Conservation (phyloP, 2,888 invertebrate genomes). For the Carterocephalus palaemon region DNA sequence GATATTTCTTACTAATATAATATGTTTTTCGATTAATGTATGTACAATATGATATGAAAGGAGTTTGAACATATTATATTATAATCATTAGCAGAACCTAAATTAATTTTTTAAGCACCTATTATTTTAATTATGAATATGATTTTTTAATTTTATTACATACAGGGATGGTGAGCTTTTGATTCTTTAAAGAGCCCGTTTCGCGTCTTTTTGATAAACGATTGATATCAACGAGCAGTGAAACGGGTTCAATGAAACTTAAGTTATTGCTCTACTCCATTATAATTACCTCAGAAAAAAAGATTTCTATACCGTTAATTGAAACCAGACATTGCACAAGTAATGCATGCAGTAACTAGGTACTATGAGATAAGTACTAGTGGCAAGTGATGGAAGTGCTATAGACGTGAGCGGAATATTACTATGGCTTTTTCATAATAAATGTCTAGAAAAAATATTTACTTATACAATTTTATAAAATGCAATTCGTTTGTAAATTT, state of each 20-base stretch:
- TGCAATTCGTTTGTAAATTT: constrained; percentile 37
- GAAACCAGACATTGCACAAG: no score
- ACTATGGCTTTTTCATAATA: constrained; percentile 43
- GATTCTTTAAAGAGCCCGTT: background rate
- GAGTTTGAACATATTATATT: constrained; percentile 56
- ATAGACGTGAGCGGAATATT: constrained; percentile 32
- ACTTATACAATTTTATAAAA: constrained; percentile 42
- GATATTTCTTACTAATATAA: constrained; percentile 72
- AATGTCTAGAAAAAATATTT: constrained; percentile 63
- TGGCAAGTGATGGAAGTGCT: constrained; percentile 9
- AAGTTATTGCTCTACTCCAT: no score
- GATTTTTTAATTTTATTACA: constrained; percentile 24
- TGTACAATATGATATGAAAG: constrained; percentile 75
- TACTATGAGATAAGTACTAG: no score
- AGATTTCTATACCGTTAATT: no score
- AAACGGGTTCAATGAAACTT: no score
- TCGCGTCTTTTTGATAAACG: background rate
- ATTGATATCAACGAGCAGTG: no score
- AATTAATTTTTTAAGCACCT: constrained; percentile 59
- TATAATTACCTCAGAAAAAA: no score
- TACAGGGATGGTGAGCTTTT: constrained; percentile 1
- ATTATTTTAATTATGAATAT: constrained; percentile 40
- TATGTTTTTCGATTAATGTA: constrained; percentile 64
- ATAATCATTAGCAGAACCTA: constrained; percentile 55
- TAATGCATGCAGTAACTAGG: no score